These are phyloP conservation scores for Babylonia areolata DNA, from an alignment of 1,140 invertebrate species.

Conservation along the genomic window DNA sequence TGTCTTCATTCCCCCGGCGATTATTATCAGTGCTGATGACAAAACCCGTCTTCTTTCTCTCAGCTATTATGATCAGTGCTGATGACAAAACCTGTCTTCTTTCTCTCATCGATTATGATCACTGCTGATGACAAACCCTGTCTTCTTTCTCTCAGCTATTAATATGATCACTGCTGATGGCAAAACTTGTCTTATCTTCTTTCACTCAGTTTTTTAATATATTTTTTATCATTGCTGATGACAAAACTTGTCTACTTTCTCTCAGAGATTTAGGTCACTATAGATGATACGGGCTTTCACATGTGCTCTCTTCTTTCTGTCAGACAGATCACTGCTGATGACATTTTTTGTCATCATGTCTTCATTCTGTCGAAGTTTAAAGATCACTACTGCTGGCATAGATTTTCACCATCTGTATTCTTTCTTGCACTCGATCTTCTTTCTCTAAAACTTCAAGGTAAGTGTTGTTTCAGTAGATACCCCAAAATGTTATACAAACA, in stretches of 20 bases:
- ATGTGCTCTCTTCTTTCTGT: slow-evolving; percentile 59
- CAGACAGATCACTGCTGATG: slow-evolving; percentile 69
- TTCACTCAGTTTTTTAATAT: not conserved
- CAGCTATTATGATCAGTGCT: no score
- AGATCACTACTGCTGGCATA: slow-evolving; percentile 84
- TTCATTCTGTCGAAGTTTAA: slow-evolving; percentile 85
- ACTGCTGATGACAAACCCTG: not conserved
- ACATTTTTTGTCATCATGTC: slow-evolving; percentile 81
- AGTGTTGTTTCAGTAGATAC: slow-evolving; percentile 83
- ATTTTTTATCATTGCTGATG: not conserved
- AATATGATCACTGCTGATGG: not conserved
- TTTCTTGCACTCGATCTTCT: slow-evolving; percentile 90
- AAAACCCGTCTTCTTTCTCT: no score
- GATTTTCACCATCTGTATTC: slow-evolving; percentile 83
- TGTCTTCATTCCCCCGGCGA: no score
- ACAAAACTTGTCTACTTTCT: not conserved
- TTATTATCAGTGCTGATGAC: no score
- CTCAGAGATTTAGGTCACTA: not conserved
- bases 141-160: not conserved
- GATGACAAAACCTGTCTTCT: no score
- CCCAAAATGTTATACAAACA: slow-evolving; percentile 78
- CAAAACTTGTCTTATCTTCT: not conserved
- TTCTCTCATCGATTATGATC: not conserved
- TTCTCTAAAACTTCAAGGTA: slow-evolving; percentile 84
- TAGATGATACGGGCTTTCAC: not conserved